phyloP scores from a whole-genome alignment of 2,888 invertebrate species.

The Zhuqinia jingwanae region DNA sequence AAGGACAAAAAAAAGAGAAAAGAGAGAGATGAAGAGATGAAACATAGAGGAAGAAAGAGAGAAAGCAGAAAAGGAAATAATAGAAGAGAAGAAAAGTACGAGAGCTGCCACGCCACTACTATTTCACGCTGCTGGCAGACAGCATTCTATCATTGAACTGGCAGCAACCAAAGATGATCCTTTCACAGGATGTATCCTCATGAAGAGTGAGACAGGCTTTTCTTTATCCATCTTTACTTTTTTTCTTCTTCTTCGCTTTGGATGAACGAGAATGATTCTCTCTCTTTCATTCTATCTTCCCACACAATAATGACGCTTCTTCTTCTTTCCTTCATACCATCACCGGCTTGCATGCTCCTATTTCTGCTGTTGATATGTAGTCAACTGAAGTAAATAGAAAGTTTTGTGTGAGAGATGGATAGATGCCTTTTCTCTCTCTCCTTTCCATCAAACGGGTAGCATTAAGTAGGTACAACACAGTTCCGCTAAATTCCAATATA shows the following conservation, averaged over 20 bases:
- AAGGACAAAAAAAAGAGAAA: slow-evolving; percentile 1
- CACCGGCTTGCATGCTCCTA: not conserved
- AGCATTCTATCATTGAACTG: slow-evolving; percentile 60
- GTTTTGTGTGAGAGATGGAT: not conserved
- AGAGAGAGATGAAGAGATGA: not conserved
- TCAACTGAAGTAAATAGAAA: not conserved
- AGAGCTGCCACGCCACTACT: not conserved
- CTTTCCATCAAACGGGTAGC: not conserved
- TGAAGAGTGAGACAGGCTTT: slow-evolving; percentile 46
- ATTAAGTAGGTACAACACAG: not conserved
- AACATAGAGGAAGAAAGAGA: not conserved
- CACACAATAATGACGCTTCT: not conserved
- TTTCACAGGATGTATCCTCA: slow-evolving; percentile 64
- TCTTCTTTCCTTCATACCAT: not conserved
- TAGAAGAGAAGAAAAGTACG: slow-evolving; percentile 14
- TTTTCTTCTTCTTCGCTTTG: not conserved
- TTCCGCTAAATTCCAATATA: not conserved
- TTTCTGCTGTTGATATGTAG: not conserved
- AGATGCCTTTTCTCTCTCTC: not conserved
- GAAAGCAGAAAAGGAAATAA: slow-evolving; percentile 12
- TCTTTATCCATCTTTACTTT: slow-evolving; percentile 19
- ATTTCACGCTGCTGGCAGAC: slow-evolving; percentile 54
- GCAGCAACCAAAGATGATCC: slow-evolving; percentile 59
- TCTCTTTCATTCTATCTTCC: not conserved
- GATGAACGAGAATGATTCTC: not conserved